phyloP scores from a whole-genome alignment of 1,140 invertebrate genomes.

The Hyles euphorbiae region DNA sequence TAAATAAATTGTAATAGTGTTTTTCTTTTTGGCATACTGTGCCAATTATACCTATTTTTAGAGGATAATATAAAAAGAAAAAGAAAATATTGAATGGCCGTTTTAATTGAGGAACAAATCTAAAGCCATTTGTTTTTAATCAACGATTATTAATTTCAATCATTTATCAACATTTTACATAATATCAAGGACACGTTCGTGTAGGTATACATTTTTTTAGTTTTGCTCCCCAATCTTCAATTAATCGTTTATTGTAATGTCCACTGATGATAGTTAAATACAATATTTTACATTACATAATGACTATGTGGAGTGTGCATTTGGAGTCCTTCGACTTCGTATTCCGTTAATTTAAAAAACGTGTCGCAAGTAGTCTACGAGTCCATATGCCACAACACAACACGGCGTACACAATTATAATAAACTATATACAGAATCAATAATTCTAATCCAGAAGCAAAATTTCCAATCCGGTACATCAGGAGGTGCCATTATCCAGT shows the following conservation, averaged over 20 bases:
- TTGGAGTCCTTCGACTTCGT: conserved; percentile 24
- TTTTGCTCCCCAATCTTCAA: conserved; percentile 56
- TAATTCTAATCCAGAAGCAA: conserved; percentile 22
- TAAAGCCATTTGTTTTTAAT: conserved; percentile 41
- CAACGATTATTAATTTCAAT: conserved; percentile 29
- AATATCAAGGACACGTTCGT: conserved; percentile 27
- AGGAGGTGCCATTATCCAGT: background rate
- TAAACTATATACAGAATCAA: conserved; percentile 30
- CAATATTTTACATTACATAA: conserved; percentile 38
- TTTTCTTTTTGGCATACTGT: too few relatives aligned
- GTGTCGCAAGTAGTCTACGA: conserved; percentile 14
- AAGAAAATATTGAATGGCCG: conserved; percentile 34
- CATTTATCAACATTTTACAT: conserved; percentile 33
- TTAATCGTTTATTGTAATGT: conserved; percentile 41
- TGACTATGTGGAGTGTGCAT: conserved; percentile 36
- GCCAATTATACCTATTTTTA: background rate
- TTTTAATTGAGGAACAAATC: conserved; percentile 61
- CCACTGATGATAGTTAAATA: conserved; percentile 1
- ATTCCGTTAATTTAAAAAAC: conserved; percentile 24
- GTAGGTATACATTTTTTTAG: conserved; percentile 37
- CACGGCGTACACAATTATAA: conserved; percentile 17
- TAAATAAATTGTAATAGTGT: too few relatives aligned
- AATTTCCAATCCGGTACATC: conserved; percentile 23
- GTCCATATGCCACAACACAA: conserved; percentile 34
- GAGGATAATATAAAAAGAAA: conserved; percentile 20